Conservation (phyloP, 1,140 invertebrate species). For the Dufourea novaeangliae region DNA sequence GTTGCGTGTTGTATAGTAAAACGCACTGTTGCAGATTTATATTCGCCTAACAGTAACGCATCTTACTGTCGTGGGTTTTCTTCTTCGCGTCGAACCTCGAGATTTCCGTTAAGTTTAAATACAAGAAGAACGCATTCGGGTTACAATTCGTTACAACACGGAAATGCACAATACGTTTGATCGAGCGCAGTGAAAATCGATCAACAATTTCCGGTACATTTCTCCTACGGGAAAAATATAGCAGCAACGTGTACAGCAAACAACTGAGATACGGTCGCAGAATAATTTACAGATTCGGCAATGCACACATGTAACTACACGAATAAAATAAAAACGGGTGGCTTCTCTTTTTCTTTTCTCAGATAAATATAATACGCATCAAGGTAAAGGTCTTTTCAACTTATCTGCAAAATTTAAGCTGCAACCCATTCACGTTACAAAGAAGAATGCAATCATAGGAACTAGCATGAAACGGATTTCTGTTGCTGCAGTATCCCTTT, state of each 20-base stretch:
- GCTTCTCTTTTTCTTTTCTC: background rate
- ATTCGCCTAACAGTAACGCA: conserved; percentile 1
- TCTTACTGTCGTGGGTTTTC: background rate
- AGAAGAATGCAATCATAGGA: conserved; percentile 52
- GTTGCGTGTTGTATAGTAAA: background rate
- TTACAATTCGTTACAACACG: background rate
- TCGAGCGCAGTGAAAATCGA: background rate
- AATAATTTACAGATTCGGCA: conserved; percentile 32
- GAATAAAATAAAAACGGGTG: conserved; percentile 30
- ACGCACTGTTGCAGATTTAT: conserved; percentile 9
- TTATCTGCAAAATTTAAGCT: conserved; percentile 40
- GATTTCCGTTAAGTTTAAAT: background rate
- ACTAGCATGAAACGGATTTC: conserved; percentile 48
- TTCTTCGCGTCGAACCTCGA: background rate
- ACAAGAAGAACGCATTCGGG: background rate
- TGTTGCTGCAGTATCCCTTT: conserved; percentile 40
- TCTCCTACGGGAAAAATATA: conserved; percentile 10
- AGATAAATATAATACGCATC: conserved; percentile 10
- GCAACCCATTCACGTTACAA: conserved; percentile 46
- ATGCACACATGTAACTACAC: conserved; percentile 39
- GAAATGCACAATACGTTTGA: background rate
- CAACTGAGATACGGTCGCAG: conserved; percentile 9
- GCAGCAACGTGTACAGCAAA: conserved; percentile 8
- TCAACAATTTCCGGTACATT: conserved; percentile 21
- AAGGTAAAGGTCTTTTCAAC: conserved; percentile 12